Base-by-base conservation (phyloP, 2,888 invertebrate species). In the Patella caerulea region DNA sequence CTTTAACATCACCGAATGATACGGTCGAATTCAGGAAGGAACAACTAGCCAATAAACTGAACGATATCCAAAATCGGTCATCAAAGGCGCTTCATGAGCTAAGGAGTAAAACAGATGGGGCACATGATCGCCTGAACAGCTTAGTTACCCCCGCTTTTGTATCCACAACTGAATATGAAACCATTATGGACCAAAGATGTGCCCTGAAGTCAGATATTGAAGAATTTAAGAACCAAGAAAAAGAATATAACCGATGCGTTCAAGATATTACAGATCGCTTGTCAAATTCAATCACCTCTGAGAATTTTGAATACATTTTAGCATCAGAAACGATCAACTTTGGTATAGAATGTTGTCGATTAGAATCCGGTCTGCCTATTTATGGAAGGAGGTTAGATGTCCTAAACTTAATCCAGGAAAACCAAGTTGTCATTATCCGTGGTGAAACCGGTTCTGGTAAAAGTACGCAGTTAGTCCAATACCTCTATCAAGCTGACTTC, bases 391-490 rank as follows among this genome's bases (percentile, higher is more conserved):
- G 88, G n/a, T 74, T 79, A 4, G 84, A 87, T 7, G 89, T 91
- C 14, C 70, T 90, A 1, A 78, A 84, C 0, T 74, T 80, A 19
- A 83, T 91, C 1, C 71, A 70, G 19, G 52, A 84, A 7, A 85
- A 90, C 74, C 88, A 87, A 69, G 89, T 91, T 2, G 83, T 84
- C 24, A 83, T 92, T 4, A 81, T 92, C 2, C 82, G 90, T 19
- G 92, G 90, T 5, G 91, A 92, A 78, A 92, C 92, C 5, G 92
- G 92, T 4, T 91, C 91, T 1, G 92, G 92, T 1, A 92, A 92
- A 79, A 92, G 91, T 75, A 91, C 91, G 24, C 92, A 92, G 83
- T 80, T 92, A 76, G 84, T 85, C 7, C 91, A 92, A 79, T 92
- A 91, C 77, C 78, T 92, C 0, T 83, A 87, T 29, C 88, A 90